Percentiles rank a stretch among this genome's conserved stretches.
Conservation (phyloP, 2,888 invertebrate genomes). For the Zootermopsis nevadensis region DNA sequence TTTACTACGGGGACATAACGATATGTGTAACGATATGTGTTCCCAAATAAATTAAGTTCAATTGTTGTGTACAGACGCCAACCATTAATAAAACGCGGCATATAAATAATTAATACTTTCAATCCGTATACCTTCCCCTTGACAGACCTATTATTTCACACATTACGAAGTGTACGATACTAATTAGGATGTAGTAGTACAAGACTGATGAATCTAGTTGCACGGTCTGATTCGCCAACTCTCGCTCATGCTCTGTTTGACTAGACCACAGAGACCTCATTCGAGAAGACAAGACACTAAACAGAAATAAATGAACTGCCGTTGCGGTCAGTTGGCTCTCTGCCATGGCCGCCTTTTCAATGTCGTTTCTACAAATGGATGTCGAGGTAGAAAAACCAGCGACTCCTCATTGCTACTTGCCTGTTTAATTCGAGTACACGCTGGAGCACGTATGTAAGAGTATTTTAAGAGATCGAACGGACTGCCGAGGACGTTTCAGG, state of each 20-base stretch:
- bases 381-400: not conserved
- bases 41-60: too few relatives aligned
- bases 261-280: slow-evolving; percentile 23
- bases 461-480: not conserved
- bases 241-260: slow-evolving; percentile 43
- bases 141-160: not conserved
- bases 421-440: not conserved
- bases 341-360: slow-evolving; percentile 41
- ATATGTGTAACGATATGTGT: too few relatives aligned
- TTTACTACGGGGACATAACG: too few relatives aligned
- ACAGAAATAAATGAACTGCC: slow-evolving; percentile 5
- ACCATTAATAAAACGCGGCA: too few relatives aligned
- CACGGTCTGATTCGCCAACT: slow-evolving; percentile 32
- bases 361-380: slow-evolving; percentile 18
- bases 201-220: not conserved
- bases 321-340: slow-evolving; percentile 19
- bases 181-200: not conserved
- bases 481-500: not conserved
- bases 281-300: slow-evolving; percentile 3
- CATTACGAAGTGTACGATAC: not conserved
- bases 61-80: too few relatives aligned
- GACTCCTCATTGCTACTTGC: not conserved
- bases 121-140: not conserved
- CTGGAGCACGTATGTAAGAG: not conserved
- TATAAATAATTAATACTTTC: too few relatives aligned